Percentiles rank a stretch among this genome's conserved stretches.
phyloP scores from a whole-genome alignment of 2,797 vertebrate species.

The Halcyon leucocephala region DNA sequence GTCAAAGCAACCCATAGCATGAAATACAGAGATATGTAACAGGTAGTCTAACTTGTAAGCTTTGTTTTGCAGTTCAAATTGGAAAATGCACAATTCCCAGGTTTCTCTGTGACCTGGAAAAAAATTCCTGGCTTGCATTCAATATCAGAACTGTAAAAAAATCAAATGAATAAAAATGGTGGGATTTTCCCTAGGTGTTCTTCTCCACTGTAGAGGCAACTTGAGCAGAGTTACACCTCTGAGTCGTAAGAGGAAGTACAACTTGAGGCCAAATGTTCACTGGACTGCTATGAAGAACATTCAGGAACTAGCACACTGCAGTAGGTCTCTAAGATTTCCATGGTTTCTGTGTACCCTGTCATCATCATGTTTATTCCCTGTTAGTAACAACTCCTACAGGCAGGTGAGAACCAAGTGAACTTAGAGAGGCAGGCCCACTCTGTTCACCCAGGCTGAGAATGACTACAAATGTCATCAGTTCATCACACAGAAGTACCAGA shows the following conservation, averaged over 20 bases:
- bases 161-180: background rate
- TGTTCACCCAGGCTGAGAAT: background rate
- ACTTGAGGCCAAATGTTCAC: rapidly evolving
- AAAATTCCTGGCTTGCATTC: background rate
- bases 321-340: background rate
- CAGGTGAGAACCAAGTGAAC: background rate
- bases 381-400: background rate
- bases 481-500: background rate
- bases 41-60: background rate
- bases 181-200: background rate
- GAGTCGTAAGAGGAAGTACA: background rate
- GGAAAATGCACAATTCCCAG: background rate
- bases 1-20: background rate
- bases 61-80: background rate
- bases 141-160: background rate
- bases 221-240: background rate
- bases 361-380: background rate
- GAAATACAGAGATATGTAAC: background rate
- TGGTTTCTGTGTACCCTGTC: background rate
- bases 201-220: background rate
- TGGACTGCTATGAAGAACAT: background rate
- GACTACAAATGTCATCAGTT: background rate
- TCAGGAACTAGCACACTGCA: background rate
- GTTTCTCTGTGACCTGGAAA: background rate
- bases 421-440: background rate